Evolutionary conservation across 1,140 invertebrate genomes (phyloP).

Genomic region (Megalopta genalis): DNA sequence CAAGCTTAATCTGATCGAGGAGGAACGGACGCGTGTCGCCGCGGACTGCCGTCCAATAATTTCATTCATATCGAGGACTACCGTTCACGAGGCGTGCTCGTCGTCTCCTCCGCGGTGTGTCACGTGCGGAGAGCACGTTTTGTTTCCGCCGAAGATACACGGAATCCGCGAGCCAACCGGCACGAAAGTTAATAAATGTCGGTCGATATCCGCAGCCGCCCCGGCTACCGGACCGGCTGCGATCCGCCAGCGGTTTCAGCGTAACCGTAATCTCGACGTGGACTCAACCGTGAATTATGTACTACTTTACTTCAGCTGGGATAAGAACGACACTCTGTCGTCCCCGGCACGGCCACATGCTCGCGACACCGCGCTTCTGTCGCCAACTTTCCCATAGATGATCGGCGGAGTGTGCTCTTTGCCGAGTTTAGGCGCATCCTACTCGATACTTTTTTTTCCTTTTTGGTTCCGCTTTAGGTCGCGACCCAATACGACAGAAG

Average conservation of each 20-base stretch:
- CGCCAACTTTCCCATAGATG: constrained; percentile 52
- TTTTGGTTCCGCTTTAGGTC: no score
- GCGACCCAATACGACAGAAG: no score
- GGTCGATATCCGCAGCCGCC: constrained; percentile 28
- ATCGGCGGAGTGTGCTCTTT: no score
- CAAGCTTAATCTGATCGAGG: neutral
- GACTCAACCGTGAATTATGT: constrained; percentile 68
- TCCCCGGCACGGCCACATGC: constrained; percentile 11
- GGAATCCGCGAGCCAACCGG: neutral
- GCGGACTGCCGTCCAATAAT: neutral
- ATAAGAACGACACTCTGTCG: constrained; percentile 33
- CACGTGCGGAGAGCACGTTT: constrained; percentile 2
- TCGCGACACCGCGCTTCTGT: constrained; percentile 42
- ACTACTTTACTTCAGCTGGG: constrained; percentile 49
- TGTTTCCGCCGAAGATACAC: constrained; percentile 6
- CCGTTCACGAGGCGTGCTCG: neutral
- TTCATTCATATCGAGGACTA: constrained; percentile 1
- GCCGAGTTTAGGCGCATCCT: no score
- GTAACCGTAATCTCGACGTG: constrained; percentile 60
- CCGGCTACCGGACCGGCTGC: constrained; percentile 30
- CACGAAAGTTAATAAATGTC: constrained; percentile 57
- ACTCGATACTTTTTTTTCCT: no score
- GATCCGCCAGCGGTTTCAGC: constrained; percentile 29
- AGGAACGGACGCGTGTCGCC: neutral
- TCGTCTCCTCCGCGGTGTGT: neutral